These are phyloP conservation scores for Carassius auratus DNA, from an alignment of 2,113 vertebrate species.

Conservation along the genomic window DNA sequence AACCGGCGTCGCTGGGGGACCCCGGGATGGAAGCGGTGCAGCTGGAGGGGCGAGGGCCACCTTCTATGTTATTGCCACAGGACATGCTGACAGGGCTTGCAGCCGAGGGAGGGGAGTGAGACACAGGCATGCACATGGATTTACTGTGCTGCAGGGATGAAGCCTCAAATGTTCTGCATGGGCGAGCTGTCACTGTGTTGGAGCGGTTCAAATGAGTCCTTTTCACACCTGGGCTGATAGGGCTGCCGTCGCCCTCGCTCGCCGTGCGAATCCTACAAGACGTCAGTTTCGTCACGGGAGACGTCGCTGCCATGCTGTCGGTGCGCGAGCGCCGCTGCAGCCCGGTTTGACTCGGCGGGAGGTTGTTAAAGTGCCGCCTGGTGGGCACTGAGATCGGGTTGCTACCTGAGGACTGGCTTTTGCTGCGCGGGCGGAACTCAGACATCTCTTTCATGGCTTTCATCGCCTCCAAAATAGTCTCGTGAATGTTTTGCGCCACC, in stretches of 20 bases:
- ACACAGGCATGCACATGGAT: slow-evolving; percentile 91
- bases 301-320: slow-evolving; percentile 80
- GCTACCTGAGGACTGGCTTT: slow-evolving; percentile 91
- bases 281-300: slow-evolving; percentile 76
- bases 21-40: slow-evolving; percentile 90
- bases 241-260: slow-evolving; percentile 87
- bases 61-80: slow-evolving; percentile 77
- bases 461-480: slow-evolving; percentile 97
- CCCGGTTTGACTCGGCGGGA: slow-evolving; percentile 85
- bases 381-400: slow-evolving; percentile 83
- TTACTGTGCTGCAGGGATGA: slow-evolving; percentile 85
- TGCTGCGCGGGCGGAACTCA: slow-evolving; percentile 95
- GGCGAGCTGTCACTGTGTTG: slow-evolving; percentile 79
- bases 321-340: slow-evolving; percentile 81
- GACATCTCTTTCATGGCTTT: slow-evolving; percentile 95
- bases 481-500: slow-evolving; percentile 98
- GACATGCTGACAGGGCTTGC: slow-evolving; percentile 82
- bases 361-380: slow-evolving; percentile 78
- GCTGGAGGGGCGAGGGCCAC: slow-evolving; percentile 84
- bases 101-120: slow-evolving; percentile 82
- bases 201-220: slow-evolving; percentile 85
- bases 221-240: slow-evolving; percentile 84
- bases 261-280: slow-evolving; percentile 84
- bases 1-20: slow-evolving; percentile 90
- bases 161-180: slow-evolving; percentile 72